Percentiles rank a stretch among this genome's conserved stretches.
Evolutionary conservation across 2,888 invertebrate genomes (phyloP).

Genomic region (Buathra laborator): DNA sequence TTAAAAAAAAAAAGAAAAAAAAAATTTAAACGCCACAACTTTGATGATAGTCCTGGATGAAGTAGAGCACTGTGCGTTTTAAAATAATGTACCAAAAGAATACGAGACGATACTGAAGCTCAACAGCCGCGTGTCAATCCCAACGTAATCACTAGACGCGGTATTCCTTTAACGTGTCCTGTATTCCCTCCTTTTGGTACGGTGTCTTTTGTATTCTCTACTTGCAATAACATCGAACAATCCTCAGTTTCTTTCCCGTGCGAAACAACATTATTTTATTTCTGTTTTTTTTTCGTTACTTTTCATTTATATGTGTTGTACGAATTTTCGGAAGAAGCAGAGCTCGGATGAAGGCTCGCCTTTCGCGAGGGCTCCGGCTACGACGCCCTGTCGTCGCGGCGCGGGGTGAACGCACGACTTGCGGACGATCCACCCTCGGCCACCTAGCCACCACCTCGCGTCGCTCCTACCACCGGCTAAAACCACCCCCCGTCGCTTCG

Average conservation of each 20-base stretch:
- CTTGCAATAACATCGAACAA: neutral
- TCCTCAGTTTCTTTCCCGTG: neutral
- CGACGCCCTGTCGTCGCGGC: constrained; percentile 83
- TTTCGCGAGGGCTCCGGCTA: constrained; percentile 67
- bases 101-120: neutral
- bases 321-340: constrained; percentile 19
- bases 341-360: constrained; percentile 61
- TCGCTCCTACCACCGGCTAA: constrained; percentile 64
- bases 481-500: constrained; percentile 63
- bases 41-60: neutral
- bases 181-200: constrained; percentile 2
- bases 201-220: constrained; percentile 22
- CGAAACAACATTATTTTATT: neutral
- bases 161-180: constrained; percentile 36
- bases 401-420: constrained; percentile 84
- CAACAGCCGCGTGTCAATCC: constrained; percentile 19
- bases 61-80: neutral
- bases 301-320: neutral
- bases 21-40: neutral
- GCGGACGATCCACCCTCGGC: constrained; percentile 82
- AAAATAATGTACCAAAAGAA: constrained; percentile 1
- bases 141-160: constrained; percentile 20
- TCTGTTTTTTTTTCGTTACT: neutral
- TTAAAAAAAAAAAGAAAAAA: neutral
- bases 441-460: constrained; percentile 80